These are phyloP conservation scores for Ochotona princeps DNA, from an alignment of 2,113 vertebrate genomes.

Conservation along the genomic window DNA sequence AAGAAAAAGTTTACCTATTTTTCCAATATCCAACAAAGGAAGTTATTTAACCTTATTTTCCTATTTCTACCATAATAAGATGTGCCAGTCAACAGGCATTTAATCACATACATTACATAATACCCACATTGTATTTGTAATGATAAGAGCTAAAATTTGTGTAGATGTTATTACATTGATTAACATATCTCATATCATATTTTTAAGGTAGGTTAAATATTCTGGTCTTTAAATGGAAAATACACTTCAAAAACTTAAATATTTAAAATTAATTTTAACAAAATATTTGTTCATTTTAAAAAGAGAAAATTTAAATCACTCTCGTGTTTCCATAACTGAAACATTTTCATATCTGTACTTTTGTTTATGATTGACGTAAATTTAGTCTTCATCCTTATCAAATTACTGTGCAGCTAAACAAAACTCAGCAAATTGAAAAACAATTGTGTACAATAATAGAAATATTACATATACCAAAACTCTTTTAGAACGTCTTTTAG, in stretches of 20 bases:
- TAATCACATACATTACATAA: not conserved
- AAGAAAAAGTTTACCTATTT: not conserved
- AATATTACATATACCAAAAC: too few species aligned
- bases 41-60: not conserved
- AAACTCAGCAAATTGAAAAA: too few species aligned
- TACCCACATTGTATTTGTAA: not conserved
- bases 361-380: too few species aligned
- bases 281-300: not conserved
- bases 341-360: not conserved
- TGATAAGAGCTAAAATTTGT: not conserved
- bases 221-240: not conserved
- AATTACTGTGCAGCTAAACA: too few species aligned
- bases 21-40: not conserved
- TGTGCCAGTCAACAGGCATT: not conserved
- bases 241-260: not conserved
- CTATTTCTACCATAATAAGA: not conserved
- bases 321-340: not conserved
- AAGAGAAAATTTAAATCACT: not conserved
- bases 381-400: too few species aligned
- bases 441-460: too few species aligned
- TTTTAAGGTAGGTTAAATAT: not conserved
- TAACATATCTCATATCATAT: not conserved
- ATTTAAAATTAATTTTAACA: not conserved
- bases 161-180: not conserved
- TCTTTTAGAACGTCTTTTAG: too few species aligned